Evolutionary conservation across 2,888 invertebrate species (phyloP).

Genomic region (Hypena proboscidalis): DNA sequence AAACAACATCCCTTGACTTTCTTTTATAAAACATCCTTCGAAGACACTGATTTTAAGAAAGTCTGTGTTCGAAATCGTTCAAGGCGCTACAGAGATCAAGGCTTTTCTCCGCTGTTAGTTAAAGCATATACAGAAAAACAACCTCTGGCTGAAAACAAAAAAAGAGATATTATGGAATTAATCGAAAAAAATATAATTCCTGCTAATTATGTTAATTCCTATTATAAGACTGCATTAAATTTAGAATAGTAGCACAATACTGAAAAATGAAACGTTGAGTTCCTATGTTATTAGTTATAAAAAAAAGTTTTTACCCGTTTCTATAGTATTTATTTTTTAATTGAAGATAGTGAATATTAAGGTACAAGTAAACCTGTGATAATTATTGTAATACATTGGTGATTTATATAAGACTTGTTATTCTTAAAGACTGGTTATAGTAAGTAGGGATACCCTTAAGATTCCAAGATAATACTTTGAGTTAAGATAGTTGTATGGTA

Average conservation of each 20-base stretch:
- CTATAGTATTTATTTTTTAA: conserved; percentile 4
- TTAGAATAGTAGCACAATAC: conserved; percentile 14
- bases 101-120: conserved; percentile 12
- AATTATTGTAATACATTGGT: too few species aligned
- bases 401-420: conserved; percentile 13
- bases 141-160: conserved; percentile 13
- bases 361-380: conserved; percentile 7
- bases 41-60: conserved; percentile 13
- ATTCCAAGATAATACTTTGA: neutral
- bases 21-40: conserved; percentile 16
- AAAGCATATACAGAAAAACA: conserved; percentile 14
- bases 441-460: conserved; percentile 4
- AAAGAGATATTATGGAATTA: conserved; percentile 14
- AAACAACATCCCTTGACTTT: conserved; percentile 25
- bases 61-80: conserved; percentile 14
- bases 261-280: conserved; percentile 3
- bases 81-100: conserved; percentile 11
- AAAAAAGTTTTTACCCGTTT: too few species aligned
- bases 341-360: neutral
- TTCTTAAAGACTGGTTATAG: conserved; percentile 5
- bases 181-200: conserved; percentile 12
- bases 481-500: neutral
- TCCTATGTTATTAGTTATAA: conserved; percentile 4
- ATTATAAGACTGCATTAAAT: conserved; percentile 16
- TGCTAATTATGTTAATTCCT: conserved; percentile 10